Conservation (phyloP, 2,797 vertebrate genomes). For the Lacerta agilis region DNA sequence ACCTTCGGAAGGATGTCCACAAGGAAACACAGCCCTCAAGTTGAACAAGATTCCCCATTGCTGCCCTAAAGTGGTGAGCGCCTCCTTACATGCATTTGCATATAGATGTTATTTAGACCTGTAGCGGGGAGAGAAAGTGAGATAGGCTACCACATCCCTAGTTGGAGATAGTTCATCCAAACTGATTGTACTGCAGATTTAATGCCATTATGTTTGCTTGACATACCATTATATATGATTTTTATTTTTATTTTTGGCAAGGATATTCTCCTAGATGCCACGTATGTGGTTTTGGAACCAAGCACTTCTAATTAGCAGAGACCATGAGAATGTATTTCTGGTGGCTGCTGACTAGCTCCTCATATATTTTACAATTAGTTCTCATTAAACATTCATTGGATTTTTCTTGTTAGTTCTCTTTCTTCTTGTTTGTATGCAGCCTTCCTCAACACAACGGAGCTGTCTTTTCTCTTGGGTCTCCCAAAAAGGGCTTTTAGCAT, state of each 20-base stretch:
- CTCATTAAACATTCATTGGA: constrained; percentile 51
- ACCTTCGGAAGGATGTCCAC: too few relatives aligned
- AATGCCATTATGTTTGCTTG: not conserved
- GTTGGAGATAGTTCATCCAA: not conserved
- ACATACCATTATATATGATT: constrained; percentile 13
- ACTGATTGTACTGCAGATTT: not conserved
- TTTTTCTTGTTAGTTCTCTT: constrained; percentile 56
- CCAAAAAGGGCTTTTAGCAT: constrained; percentile 62
- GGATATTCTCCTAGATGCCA: not conserved
- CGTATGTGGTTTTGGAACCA: constrained; percentile 16
- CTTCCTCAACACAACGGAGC: constrained; percentile 43
- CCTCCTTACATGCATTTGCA: not conserved
- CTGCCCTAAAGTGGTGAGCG: too few relatives aligned
- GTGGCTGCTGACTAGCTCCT: constrained; percentile 38
- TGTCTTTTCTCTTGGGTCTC: constrained; percentile 65
- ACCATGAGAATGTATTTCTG: constrained; percentile 46
- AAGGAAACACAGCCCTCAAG: too few relatives aligned
- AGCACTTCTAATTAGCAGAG: constrained; percentile 27
- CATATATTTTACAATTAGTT: constrained; percentile 59
- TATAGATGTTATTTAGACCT: not conserved
- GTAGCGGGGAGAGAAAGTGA: not conserved
- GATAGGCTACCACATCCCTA: not conserved
- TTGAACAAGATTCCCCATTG: too few relatives aligned
- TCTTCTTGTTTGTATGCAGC: constrained; percentile 58
- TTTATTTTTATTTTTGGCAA: not conserved